Percentiles rank a stretch among this genome's conserved stretches.
Conservation (phyloP, 2,888 invertebrate species). For the Drosophila testacea region DNA sequence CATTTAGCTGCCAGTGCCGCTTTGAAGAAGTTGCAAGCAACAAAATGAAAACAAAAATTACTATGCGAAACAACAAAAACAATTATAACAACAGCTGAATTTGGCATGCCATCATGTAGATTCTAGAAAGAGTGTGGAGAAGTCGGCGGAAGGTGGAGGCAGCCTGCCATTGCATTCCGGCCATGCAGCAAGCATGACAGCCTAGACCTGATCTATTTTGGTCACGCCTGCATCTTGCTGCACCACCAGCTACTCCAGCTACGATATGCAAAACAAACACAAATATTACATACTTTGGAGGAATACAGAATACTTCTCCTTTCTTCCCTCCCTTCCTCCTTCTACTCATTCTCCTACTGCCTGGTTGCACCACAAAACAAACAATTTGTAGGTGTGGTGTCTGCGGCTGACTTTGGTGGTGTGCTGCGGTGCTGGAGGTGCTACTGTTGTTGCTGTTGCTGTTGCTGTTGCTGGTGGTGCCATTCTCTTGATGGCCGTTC, state of each 20-base stretch:
- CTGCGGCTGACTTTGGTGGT: constrained; percentile 47
- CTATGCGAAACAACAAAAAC: constrained; percentile 30
- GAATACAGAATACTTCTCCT: constrained; percentile 1
- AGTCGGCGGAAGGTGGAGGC: constrained; percentile 18
- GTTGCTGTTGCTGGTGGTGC: constrained; percentile 35
- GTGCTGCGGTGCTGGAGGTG: constrained; percentile 9
- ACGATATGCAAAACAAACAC: constrained; percentile 58
- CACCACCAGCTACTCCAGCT: constrained; percentile 39
- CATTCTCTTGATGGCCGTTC: constrained; percentile 77
- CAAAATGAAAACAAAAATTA: constrained; percentile 12
- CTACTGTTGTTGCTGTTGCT: constrained; percentile 21
- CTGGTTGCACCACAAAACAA: constrained; percentile 52
- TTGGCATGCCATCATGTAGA: constrained; percentile 51
- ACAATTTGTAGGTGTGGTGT: constrained; percentile 79
- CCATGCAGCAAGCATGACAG: constrained; percentile 79
- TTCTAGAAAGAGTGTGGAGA: background rate
- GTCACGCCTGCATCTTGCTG: constrained; percentile 38
- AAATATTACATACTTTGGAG: constrained; percentile 32
- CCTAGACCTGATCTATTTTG: constrained; percentile 82
- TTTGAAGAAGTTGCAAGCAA: constrained; percentile 45
- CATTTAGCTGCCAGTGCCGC: constrained; percentile 53
- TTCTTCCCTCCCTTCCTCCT: background rate
- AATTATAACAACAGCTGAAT: constrained; percentile 53
- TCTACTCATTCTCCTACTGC: background rate
- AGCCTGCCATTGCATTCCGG: constrained; percentile 70